These are phyloP conservation scores for Eciton burchellii DNA, from an alignment of 1,140 invertebrate species.

Conservation along the genomic window DNA sequence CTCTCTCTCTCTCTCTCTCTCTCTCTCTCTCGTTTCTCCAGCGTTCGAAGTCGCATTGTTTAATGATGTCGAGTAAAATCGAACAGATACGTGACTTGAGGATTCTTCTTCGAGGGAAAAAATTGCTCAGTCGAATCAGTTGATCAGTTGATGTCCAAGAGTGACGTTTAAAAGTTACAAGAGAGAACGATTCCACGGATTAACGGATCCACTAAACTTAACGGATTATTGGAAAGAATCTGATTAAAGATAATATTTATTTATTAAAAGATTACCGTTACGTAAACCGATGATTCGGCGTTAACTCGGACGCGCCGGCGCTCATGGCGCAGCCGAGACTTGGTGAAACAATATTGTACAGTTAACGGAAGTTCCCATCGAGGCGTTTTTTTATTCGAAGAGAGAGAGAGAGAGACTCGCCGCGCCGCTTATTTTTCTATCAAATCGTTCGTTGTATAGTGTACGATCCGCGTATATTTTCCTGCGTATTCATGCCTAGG, in stretches of 20 bases:
- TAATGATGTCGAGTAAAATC: no score
- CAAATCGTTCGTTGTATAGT: conserved; percentile 39
- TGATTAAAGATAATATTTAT: conserved; percentile 3
- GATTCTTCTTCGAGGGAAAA: no score
- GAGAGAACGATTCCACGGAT: no score
- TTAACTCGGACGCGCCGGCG: not conserved
- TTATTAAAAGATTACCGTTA: not conserved
- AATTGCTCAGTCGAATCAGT: not conserved
- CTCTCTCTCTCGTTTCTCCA: conserved; percentile 39
- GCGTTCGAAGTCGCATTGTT: not conserved
- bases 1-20: conserved; percentile 38
- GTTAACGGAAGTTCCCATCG: conserved; percentile 26
- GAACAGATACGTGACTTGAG: no score
- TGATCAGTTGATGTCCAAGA: no score
- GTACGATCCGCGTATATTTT: conserved; percentile 18
- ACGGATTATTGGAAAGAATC: conserved; percentile 1
- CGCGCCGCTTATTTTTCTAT: conserved; percentile 56
- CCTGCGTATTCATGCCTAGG: conserved; percentile 36
- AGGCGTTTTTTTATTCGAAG: conserved; percentile 28
- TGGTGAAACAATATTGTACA: conserved; percentile 59
- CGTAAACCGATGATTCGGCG: not conserved
- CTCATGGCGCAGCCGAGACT: not conserved
- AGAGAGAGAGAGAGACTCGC: no score
- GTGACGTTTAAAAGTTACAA: no score
- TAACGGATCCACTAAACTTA: no score